Base-by-base conservation (phyloP, 2,797 vertebrate genomes). In the Sebastes kiyomatsui region DNA sequence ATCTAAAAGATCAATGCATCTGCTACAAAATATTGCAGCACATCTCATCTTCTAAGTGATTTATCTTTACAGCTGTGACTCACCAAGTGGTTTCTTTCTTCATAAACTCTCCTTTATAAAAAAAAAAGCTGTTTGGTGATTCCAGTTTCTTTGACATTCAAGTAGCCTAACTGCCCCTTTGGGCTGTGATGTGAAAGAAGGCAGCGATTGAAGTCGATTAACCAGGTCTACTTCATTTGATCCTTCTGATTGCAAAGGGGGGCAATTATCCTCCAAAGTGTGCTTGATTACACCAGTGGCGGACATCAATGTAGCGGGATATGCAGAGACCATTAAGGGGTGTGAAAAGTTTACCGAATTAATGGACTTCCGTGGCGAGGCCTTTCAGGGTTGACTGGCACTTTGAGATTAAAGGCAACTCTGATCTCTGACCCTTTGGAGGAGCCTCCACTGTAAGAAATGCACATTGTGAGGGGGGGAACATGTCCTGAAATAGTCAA, bases 261-360 rank as follows among this genome's bases (percentile, higher is more conserved):
- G 79, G 80, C 88, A 94, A 90, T 95, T 93, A 93, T 90, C 87
- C 93, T 90, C 92, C 92, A 93, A 90, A 95, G 93, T 94, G 93
- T 90, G 92, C 87, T 90, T 94, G 93, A 91, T 94, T 92, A 90
- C 92, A 93, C 92, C 84, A 90, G 89, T 73, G 84, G 83, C 85
- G 90, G 90, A 94, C 94, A 96, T 95, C 94, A 94, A 91, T 94
- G 94, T 88, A 90, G 14, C 84, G 88, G 89, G 90, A 94, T 91
- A 94, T 94, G 93, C 91, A 88, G 88, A 93, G 88, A 93, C 92
- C 90, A 91, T 91, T 91, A 92, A 86, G 84, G 85, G 91, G 93
- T 95, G 95, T 93, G 94, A 95, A 94, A 94, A 94, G 94, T 94
- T 94, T 90, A 93, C 92, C 77, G 92, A 96, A 94, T 96, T 93